Base-by-base conservation (phyloP, 2,113 vertebrate species). In the Colistium nudipinnis region DNA sequence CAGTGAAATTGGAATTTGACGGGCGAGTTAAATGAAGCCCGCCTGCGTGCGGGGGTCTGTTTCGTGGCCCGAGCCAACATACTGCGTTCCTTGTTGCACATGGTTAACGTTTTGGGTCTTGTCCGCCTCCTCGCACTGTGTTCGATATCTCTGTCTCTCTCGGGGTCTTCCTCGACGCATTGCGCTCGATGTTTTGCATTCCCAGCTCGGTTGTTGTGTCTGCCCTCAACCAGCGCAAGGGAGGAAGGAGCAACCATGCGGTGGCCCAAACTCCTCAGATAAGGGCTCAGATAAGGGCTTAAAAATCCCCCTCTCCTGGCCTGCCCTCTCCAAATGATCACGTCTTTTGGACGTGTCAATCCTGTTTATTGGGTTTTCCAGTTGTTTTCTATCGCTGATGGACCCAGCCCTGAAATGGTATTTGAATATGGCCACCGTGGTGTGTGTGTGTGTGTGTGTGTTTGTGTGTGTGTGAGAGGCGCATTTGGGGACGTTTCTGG, bases 11-110 rank as follows among this genome's bases (percentile, higher is more conserved):
- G 66, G 12, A 61, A 62, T 70, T 28, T 62, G 41, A 44, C 27
- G 24, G 0, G 68, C 1, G 2, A 55, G 7, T 70, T 71, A 56
- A 82, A 87, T 75, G 70, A 27, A 51, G 53, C 44, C 20, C 55
- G 33, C 53, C 33, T 61, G 33, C 64, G 22, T 62, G 25, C 1
- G n/a, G 35, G n/a, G 57, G 52, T 63, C 30, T 31, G 25, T 48
- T 70, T 67, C 38, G 22, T 30, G 12, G 28, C 30, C 51, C 44
- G 14, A 61, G 51, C 45, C 56, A 51, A 51, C 28, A 61, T 52
- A 8, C n/a, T 35, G 28, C 19, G 27, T 31, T 56, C 9, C 71
- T 73, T 27, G 48, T 72, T 78, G 49, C 33, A 67, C 36, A 47
- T 64, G 11, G 61, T 65, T 48, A 62, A 47, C 62, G n/a, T 48